These are phyloP conservation scores for Tinamus major DNA, from an alignment of 2,797 vertebrate genomes.

Conservation along the genomic window DNA sequence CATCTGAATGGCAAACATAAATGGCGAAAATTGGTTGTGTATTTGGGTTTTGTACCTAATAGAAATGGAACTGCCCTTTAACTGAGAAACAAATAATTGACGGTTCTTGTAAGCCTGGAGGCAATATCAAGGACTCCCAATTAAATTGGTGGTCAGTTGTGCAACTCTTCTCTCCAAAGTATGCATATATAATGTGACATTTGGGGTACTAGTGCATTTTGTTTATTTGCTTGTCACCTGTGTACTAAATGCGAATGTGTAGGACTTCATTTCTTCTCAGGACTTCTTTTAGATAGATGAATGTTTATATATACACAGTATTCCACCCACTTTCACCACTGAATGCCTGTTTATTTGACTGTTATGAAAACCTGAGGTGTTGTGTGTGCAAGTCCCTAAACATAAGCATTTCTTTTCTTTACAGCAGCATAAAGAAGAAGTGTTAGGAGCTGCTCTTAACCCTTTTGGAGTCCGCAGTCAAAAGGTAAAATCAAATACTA, in stretches of 20 bases:
- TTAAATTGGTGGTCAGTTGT: background rate
- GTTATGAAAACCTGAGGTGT: slow-evolving; percentile 48
- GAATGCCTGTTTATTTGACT: slow-evolving; percentile 44
- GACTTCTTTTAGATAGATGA: slow-evolving; percentile 40
- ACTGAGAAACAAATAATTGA: background rate
- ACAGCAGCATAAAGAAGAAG: slow-evolving; percentile 74
- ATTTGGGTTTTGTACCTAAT: background rate
- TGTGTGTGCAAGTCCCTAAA: slow-evolving; percentile 65
- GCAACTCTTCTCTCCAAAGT: background rate
- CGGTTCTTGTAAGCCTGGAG: background rate
- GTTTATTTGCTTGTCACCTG: slow-evolving; percentile 8
- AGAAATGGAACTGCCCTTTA: background rate
- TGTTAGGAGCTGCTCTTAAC: slow-evolving; percentile 75
- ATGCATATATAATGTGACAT: background rate
- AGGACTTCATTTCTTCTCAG: slow-evolving; percentile 45
- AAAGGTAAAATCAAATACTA: slow-evolving; percentile 74
- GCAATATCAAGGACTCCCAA: background rate
- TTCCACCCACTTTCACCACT: slow-evolving; percentile 42
- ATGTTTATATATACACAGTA: slow-evolving; percentile 64
- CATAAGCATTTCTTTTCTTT: slow-evolving; percentile 67
- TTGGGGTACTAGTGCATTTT: background rate
- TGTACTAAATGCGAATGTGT: slow-evolving; percentile 2
- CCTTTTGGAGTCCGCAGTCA: slow-evolving; percentile 67
- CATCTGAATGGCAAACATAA: background rate
- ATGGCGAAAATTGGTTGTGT: background rate